Evolutionary conservation across 2,113 vertebrate genomes (phyloP), one percentile per base, ranked within the genome.

Genomic region (Gallinago undulata): DNA sequence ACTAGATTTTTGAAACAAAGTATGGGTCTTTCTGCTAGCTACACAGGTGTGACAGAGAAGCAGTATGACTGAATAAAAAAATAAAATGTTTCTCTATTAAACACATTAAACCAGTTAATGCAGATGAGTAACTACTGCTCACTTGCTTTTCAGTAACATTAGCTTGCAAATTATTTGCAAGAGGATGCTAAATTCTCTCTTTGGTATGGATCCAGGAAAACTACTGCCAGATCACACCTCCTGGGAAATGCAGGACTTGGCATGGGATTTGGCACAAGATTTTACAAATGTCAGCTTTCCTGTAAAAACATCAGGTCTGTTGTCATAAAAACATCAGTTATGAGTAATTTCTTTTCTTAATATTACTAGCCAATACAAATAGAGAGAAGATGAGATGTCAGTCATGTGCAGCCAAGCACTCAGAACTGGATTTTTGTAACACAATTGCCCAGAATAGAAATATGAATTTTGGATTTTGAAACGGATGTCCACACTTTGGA

Each of bases 271-370:
- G 86, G 78, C 90, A 90, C n/a, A 79, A 88, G 63, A 67, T 48
- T 84, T 80, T 48, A 89, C 33, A 56, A 94, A 67, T 78, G 91
- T 72, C 79, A 90, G 30, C 10, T 70, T 95, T 89, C 47, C 63
- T 92, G 95, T 86, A 93, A 93, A 92, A 95, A 59, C 50, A 84
- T 43, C 66, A 85, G 9, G n/a, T 62, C 60, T 87, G 72, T 88
- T 87, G 73, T 86, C 92, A 91, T 56, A 74, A 96, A 95, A 95
- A 90, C 73, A 94, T 91, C 77, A 87, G 50, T 93, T 94, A 69
- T 83, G 87, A 94, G 59, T 91, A 89, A 93, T 94, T 96, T 96
- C 17, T 93, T 93, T 95, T 91, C 82, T 91, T 94, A 94, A 73
- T 94, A 85, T 91, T 84, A 89, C 67, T 79, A 83, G 57, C 70